These are phyloP conservation scores for Limnephilus rhombicus DNA, from an alignment of 2,888 invertebrate species.

Conservation along the genomic window DNA sequence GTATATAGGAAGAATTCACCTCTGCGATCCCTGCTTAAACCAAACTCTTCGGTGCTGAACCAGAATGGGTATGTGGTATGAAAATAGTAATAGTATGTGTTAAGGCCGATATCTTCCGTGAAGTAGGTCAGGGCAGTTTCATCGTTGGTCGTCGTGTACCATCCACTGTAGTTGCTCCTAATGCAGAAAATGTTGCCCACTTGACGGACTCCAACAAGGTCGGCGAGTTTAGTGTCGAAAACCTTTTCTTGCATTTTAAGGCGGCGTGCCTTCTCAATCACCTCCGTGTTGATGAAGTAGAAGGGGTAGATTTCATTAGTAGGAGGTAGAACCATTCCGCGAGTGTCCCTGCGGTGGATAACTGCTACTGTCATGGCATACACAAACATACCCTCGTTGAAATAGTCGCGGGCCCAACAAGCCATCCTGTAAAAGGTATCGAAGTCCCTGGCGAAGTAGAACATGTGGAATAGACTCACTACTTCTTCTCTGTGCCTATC, in stretches of 20 bases:
- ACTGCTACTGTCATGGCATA: slow-evolving; percentile 83
- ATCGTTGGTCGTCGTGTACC: slow-evolving; percentile 77
- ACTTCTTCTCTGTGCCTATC: slow-evolving; percentile 81
- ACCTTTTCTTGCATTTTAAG: slow-evolving; percentile 80
- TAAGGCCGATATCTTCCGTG: slow-evolving; percentile 82
- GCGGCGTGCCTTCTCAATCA: slow-evolving; percentile 83
- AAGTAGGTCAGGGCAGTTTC: slow-evolving; percentile 76
- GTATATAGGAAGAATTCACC: slow-evolving; percentile 82
- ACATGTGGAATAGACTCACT: slow-evolving; percentile 79
- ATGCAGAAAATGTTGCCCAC: slow-evolving; percentile 79
- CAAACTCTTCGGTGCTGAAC: slow-evolving; percentile 73
- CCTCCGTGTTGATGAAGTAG: slow-evolving; percentile 84
- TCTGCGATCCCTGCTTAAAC: slow-evolving; percentile 73
- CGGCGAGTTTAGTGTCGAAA: slow-evolving; percentile 70
- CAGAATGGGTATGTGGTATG: slow-evolving; percentile 78
- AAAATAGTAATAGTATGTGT: slow-evolving; percentile 78
- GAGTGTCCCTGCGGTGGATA: slow-evolving; percentile 82
- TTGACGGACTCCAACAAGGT: slow-evolving; percentile 75
- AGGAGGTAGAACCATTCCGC: slow-evolving; percentile 83
- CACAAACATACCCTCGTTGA: slow-evolving; percentile 86
- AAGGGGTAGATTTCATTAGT: slow-evolving; percentile 88
- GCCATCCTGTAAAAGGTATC: slow-evolving; percentile 82
- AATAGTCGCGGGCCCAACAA: slow-evolving; percentile 83
- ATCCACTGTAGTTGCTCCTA: slow-evolving; percentile 83
- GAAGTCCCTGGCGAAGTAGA: slow-evolving; percentile 84